Conservation (phyloP, 2,888 invertebrate species). For the Blastobasis lacticolella region DNA sequence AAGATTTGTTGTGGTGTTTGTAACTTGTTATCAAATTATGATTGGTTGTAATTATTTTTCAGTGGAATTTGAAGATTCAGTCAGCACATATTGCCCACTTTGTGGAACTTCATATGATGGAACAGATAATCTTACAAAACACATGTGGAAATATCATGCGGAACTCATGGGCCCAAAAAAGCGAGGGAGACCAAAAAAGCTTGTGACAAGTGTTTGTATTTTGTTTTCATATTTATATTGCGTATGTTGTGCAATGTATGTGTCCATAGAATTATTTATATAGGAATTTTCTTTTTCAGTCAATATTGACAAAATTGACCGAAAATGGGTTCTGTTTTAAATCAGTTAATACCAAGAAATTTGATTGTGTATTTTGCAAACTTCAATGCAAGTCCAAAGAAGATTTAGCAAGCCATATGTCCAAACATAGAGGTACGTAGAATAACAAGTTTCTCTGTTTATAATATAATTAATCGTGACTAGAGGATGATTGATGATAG, state of each 20-base stretch:
- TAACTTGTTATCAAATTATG: no score
- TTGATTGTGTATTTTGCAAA: slow-evolving; percentile 48
- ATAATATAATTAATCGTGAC: neutral
- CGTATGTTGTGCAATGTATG: neutral
- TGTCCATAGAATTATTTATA: neutral
- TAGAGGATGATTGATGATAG: neutral
- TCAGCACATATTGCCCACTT: slow-evolving; percentile 47
- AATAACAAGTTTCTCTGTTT: slow-evolving; percentile 7
- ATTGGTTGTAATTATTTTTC: slow-evolving; percentile 8
- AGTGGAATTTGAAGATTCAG: slow-evolving; percentile 42
- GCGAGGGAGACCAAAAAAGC: slow-evolving; percentile 56
- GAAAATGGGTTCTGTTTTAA: slow-evolving; percentile 50
- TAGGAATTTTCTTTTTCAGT: slow-evolving; percentile 29
- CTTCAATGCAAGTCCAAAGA: slow-evolving; percentile 44
- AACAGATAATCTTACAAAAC: slow-evolving; percentile 44
- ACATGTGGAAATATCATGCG: slow-evolving; percentile 51
- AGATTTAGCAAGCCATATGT: slow-evolving; percentile 40
- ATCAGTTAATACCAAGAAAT: slow-evolving; percentile 31
- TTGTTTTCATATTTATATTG: slow-evolving; percentile 6
- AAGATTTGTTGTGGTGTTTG: neutral
- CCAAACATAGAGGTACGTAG: slow-evolving; percentile 48
- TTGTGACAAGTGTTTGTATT: slow-evolving; percentile 44
- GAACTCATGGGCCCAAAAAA: slow-evolving; percentile 64
- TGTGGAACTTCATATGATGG: slow-evolving; percentile 46
- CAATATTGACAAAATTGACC: slow-evolving; percentile 47